Base-by-base conservation (phyloP, 2,113 vertebrate species). In the Cyphomyrus discorhynchus region DNA sequence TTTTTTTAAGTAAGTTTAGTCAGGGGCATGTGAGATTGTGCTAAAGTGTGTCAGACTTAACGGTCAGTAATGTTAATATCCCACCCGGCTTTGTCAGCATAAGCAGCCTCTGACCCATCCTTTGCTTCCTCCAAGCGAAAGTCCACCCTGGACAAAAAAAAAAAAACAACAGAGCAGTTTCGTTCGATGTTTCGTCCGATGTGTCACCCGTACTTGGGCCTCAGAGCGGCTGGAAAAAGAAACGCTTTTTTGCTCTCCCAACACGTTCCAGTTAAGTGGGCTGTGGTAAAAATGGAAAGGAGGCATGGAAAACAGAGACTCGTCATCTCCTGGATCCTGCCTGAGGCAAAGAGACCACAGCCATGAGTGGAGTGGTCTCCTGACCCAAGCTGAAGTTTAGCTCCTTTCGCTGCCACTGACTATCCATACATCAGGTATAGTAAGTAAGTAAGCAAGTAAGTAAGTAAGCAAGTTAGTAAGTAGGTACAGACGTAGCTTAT, bases 201-300 rank as follows among this genome's bases (percentile, higher is more conserved):
- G 45, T 84, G 42, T 84, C 82, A n/a, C 24, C 74, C 35, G 35
- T 17, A 39, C 3, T 84, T 47, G 45, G 45, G 82, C 82, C 82
- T 47, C 82, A n/a, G 45, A 84, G 82, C 3, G 19, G 24, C 19
- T 84, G 82, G 82, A 46, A 46, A 45, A 42, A 47, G 42, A 84
- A 10, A 47, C 3, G 45, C 24, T 47, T 84, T 21, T 47, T 24
- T 47, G 21, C 82, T 84, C 77, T 27, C 82, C 82, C 19, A 47
- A 84, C 82, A 84, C 82, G 82, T 84, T 46, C 82, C 21, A 45
- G 82, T 47, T 84, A 84, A 84, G 82, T 84, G 82, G 82, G 45
- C 45, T 84, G 82, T 84, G 82, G 82, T 47, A 45, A 47, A 82
- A 47, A 10, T 84, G 82, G 82, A 47, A n/a, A 47, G 45, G 42